Conservation (phyloP, 2,888 invertebrate genomes). For the Himalopsyche anomala region DNA sequence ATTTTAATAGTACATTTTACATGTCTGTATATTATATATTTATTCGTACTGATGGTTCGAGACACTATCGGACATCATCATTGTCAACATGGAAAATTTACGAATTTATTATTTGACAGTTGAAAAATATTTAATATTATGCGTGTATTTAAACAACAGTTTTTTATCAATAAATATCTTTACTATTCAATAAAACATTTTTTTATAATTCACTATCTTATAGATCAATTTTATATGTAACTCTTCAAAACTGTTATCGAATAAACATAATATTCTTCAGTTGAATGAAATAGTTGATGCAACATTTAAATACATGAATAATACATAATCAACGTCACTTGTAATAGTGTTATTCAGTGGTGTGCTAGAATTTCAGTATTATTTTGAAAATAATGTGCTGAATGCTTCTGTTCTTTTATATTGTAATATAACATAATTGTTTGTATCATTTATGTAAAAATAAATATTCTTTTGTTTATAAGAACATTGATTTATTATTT, state of each 20-base stretch:
- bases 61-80: too few species aligned
- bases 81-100: not conserved
- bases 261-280: constrained; percentile 5
- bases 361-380: not conserved
- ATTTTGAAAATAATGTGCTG: not conserved
- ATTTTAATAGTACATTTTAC: too few species aligned
- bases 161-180: too few species aligned
- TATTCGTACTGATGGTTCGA: too few species aligned
- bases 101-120: not conserved
- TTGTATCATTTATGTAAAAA: constrained; percentile 1
- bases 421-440: not conserved
- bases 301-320: constrained; percentile 24
- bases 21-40: too few species aligned
- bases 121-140: not conserved
- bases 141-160: too few species aligned
- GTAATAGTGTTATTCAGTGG: not conserved
- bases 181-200: too few species aligned
- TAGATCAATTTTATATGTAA: not conserved
- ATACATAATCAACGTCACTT: not conserved
- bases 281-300: constrained; percentile 8
- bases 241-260: not conserved
- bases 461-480: not conserved
- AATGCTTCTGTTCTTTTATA: not conserved
- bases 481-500: not conserved
- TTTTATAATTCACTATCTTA: not conserved